Evolutionary conservation across 2,113 vertebrate species (phyloP), one percentile per base, ranked within the genome.

Genomic region (Cyanoliseus patagonus): DNA sequence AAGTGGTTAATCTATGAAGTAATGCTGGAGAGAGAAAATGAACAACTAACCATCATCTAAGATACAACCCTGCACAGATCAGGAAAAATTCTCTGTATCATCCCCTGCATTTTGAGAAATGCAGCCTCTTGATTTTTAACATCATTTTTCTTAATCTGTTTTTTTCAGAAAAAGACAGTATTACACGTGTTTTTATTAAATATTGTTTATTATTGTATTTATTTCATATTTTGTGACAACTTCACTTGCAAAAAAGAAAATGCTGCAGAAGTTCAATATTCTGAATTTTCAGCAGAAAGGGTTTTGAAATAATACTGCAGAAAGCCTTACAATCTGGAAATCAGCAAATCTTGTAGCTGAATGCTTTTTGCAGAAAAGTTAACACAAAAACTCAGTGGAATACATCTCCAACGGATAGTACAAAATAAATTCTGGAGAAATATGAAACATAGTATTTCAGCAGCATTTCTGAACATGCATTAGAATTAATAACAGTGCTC

Each of bases 341-440:
- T 62, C 35, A 24, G 53, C 83, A 62, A 72, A 91, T 64, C 30
- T 67, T 67, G 81, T 0, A 81, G 41, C 15, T 79, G 80, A 84
- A 70, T 19, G 55, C 49, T 88, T 70, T 91, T 63, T 90, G 41
- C 44, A 89, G 64, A 22, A 28, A 92, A 73, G 33, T 61, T 91
- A 86, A 70, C 44, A 80, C 28, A 86, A 79, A 92, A 92, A 18
- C 22, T 89, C 57, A 2, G 6, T 27, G 7, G 52, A 94, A 78
- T 83, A 81, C 18, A 31, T 74, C 52, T 92, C 57, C 44, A 64
- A 79, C 23, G 70, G 35, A 70, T 2, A 90, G 52, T 27, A 62
- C 46, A 90, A 89, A 94, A 93, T 78, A 95, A 93, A 94, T 86
- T 86, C 83, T 70, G 15, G 15, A 86, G 74, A 86, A 92, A 86